A percentile compares a stretch with the other conserved stretches of the same genome.
Evolutionary conservation across 2,888 invertebrate species (phyloP).

Genomic region (Oasisia sp.): DNA sequence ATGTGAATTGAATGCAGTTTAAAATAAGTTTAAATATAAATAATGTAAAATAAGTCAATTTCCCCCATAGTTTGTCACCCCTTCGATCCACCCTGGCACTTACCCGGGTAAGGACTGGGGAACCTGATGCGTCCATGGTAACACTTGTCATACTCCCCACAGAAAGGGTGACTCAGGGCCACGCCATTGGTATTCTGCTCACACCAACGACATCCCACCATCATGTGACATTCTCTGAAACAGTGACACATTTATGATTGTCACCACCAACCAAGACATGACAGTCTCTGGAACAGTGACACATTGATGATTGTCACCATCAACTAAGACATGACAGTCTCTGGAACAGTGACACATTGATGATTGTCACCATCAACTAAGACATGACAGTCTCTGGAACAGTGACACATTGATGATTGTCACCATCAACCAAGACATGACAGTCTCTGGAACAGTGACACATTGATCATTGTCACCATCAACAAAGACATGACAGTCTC

Average conservation of each 20-base stretch:
- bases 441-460: no score
- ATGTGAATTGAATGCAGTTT: no score
- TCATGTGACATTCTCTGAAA: not conserved
- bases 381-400: no score
- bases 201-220: not conserved
- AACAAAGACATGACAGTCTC: no score
- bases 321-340: no score
- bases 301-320: not conserved
- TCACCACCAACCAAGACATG: no score
- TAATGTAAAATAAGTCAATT: not conserved
- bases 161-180: not conserved
- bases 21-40: no score
- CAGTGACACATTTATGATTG: not conserved
- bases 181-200: not conserved
- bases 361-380: no score
- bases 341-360: no score
- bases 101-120: not conserved
- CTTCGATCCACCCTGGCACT: not conserved
- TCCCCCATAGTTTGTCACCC: not conserved
- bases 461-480: no score
- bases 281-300: not conserved
- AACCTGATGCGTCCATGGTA: not conserved
- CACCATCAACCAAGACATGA: no score
- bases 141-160: constrained; percentile 17
- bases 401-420: no score